phyloP scores from a whole-genome alignment of 2,113 vertebrate genomes.

The Daphoenositta chrysoptera region DNA sequence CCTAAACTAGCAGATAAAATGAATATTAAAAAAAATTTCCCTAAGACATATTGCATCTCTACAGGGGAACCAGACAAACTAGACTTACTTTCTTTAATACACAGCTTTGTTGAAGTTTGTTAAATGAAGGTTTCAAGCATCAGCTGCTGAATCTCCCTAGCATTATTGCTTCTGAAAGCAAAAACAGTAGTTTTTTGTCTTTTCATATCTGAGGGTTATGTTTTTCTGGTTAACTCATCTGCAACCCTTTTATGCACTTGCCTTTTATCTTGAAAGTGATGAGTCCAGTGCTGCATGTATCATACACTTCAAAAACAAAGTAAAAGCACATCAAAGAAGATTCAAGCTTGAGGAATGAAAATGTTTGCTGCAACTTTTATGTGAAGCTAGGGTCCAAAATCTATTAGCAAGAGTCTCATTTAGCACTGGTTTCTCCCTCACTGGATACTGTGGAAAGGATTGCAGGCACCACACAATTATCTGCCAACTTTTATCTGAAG shows the following conservation, averaged over 20 bases:
- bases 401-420: not conserved
- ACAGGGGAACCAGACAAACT: not conserved
- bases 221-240: not conserved
- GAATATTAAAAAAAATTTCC: not conserved
- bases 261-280: constrained; percentile 32
- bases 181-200: not conserved
- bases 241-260: not conserved
- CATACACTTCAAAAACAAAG: not conserved
- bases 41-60: not conserved
- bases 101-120: not conserved
- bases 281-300: not conserved
- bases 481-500: not conserved
- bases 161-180: not conserved
- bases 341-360: not conserved
- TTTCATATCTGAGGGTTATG: not conserved
- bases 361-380: not conserved
- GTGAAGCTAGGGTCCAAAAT: not conserved
- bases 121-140: not conserved
- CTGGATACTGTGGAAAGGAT: not conserved
- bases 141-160: not conserved
- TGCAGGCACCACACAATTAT: not conserved
- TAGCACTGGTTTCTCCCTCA: not conserved
- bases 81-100: not conserved
- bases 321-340: constrained; percentile 22
- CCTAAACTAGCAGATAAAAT: not conserved